Percentiles rank a stretch among this genome's conserved stretches.
These are phyloP conservation scores for Buceros bicornis DNA, from an alignment of 2,797 vertebrate genomes.

Conservation along the genomic window DNA sequence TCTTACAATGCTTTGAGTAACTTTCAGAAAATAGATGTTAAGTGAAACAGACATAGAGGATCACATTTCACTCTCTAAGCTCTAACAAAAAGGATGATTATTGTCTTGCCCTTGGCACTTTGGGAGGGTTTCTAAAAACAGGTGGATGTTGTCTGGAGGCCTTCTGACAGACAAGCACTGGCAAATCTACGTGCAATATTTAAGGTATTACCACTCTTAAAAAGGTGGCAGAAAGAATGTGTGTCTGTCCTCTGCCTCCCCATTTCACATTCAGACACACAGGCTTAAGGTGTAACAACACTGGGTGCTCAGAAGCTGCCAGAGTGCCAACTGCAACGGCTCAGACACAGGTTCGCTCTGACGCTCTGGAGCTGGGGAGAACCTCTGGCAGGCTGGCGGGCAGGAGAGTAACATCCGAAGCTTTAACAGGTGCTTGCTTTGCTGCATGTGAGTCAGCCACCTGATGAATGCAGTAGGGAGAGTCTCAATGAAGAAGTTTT, in stretches of 20 bases:
- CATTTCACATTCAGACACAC: background rate
- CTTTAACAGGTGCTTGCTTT: background rate
- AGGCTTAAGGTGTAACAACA: background rate
- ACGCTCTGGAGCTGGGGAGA: background rate
- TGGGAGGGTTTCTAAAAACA: background rate
- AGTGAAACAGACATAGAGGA: background rate
- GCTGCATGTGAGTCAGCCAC: background rate
- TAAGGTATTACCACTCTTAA: background rate
- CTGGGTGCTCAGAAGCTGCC: background rate
- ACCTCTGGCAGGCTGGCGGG: background rate
- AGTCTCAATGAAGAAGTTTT: background rate
- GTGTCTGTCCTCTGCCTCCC: background rate
- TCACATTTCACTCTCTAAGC: background rate
- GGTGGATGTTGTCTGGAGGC: background rate
- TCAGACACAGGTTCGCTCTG: background rate
- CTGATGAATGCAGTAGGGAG: background rate
- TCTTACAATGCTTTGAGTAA: background rate
- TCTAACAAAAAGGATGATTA: background rate
- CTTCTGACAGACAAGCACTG: background rate
- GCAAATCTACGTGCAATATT: background rate
- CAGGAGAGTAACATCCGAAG: background rate
- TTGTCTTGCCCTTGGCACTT: background rate
- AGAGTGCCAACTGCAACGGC: background rate
- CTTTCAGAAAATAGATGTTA: background rate
- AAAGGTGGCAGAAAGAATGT: background rate